Conservation (phyloP, 2,888 invertebrate species). For the Dryomyza anilis region DNA sequence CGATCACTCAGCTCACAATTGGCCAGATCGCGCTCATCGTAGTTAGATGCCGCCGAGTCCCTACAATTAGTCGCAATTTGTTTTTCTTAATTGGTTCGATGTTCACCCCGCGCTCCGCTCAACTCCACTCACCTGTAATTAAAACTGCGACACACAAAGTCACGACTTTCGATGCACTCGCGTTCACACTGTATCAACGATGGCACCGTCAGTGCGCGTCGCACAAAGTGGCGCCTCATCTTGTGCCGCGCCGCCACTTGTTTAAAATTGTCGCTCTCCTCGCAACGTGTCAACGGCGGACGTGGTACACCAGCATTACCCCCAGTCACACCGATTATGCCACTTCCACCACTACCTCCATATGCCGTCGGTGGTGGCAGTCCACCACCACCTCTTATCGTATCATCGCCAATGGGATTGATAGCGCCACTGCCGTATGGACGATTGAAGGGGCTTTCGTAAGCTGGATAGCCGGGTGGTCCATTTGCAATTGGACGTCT, state of each 20-base stretch:
- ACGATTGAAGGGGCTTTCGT: slow-evolving; percentile 55
- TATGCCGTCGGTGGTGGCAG: slow-evolving; percentile 40
- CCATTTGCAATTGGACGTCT: slow-evolving; percentile 45
- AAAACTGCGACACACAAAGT: slow-evolving; percentile 85
- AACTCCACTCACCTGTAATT: slow-evolving; percentile 72
- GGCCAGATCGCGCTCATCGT: slow-evolving; percentile 65
- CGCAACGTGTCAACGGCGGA: slow-evolving; percentile 69
- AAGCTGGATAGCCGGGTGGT: slow-evolving; percentile 50
- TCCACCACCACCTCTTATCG: slow-evolving; percentile 42
- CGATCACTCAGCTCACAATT: slow-evolving; percentile 91
- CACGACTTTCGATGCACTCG: slow-evolving; percentile 81
- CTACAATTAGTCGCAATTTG: slow-evolving; percentile 58
- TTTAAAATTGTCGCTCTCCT: slow-evolving; percentile 80
- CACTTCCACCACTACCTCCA: slow-evolving; percentile 35
- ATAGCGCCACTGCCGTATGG: slow-evolving; percentile 45
- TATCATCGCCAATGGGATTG: slow-evolving; percentile 45
- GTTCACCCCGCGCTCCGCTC: not conserved
- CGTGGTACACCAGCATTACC: slow-evolving; percentile 59
- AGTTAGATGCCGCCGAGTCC: slow-evolving; percentile 65
- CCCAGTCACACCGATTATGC: slow-evolving; percentile 48
- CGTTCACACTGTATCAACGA: slow-evolving; percentile 81
- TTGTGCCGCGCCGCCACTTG: slow-evolving; percentile 80
- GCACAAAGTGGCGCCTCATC: slow-evolving; percentile 78
- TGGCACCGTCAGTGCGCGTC: slow-evolving; percentile 74
- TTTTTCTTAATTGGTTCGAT: not conserved